Base-by-base conservation (phyloP, 2,888 invertebrate species). In the Epinotia demarniana region DNA sequence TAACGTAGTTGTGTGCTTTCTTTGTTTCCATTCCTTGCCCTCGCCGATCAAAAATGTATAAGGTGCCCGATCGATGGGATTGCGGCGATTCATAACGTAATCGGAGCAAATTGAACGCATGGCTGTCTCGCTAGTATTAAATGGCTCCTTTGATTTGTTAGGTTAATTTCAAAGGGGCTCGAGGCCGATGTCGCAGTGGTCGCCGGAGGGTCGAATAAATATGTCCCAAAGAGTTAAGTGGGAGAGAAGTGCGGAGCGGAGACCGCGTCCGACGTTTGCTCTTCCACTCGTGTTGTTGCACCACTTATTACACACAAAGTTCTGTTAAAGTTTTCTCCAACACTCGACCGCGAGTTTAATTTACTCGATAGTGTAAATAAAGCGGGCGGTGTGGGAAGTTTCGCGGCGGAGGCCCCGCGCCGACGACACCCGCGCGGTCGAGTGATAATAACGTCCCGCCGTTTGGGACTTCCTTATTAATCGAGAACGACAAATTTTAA, bases 401-500 rank as follows among this genome's bases (percentile, higher is more conserved):
- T 89, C 87, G 89, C 85, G 91, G 90, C 88, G 88, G 81, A 82
- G 85, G 88, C 87, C 86, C 89, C 84, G 86, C 80, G 78, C 80
- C 79, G 77, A 80, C 78, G 81, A 73, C 82, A 73, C 78, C 79
- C 86, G 86, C 88, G 92, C 90, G 93, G 93, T 92, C 91, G 87
- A 89, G 88, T 90, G 93, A 92, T 92, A 94, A 94, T 94, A 94
- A 94, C 92, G 91, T 91, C 85, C 87, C 87, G 86, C 89, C 89
- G 86, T 87, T 87, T 86, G 89, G 89, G 92, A 89, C 92, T 90
- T 93, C 93, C 93, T 94, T 94, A 94, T 94, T 94, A 94, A 94
- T 94, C 93, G 94, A 92, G 93, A 93, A 94, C 94, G 94, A 94
- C 94, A 94, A 94, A 94, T 94, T 94, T 94, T 94, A 94, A 94